phyloP scores from a whole-genome alignment of 1,140 invertebrate species.

The Marisa cornuarietis region DNA sequence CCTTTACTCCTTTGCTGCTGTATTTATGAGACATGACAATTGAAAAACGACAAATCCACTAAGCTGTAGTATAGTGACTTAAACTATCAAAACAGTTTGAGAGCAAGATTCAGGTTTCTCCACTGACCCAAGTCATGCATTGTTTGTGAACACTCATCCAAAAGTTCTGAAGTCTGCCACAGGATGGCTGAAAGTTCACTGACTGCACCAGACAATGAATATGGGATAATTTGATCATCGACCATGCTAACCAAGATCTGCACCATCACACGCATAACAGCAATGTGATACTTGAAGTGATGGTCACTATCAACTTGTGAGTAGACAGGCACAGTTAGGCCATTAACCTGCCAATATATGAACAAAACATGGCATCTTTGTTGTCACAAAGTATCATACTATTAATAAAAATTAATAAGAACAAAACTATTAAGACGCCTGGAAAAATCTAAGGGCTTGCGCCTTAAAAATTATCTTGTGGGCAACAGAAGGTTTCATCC shows the following conservation, averaged over 20 bases:
- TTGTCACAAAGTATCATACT: not conserved
- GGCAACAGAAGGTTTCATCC: no score
- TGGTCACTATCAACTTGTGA: constrained; percentile 12
- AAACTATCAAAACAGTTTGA: not conserved
- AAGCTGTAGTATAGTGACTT: not conserved
- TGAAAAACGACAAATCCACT: not conserved
- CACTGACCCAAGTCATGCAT: constrained; percentile 23
- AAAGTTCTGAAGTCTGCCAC: constrained; percentile 21
- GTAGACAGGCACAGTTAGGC: constrained; percentile 13
- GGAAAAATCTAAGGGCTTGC: no score
- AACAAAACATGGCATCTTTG: not conserved
- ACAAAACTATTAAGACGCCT: not conserved
- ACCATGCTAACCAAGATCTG: constrained; percentile 23
- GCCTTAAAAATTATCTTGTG: not conserved
- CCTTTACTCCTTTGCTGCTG: no score
- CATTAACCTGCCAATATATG: constrained; percentile 14
- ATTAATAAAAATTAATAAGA: not conserved
- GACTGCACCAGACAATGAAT: constrained; percentile 14
- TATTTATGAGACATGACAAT: not conserved
- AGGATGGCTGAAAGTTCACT: not conserved
- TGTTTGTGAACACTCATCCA: constrained; percentile 21
- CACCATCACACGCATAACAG: constrained; percentile 25
- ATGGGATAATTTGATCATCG: constrained; percentile 28
- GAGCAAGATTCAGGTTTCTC: no score
- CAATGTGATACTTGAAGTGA: constrained; percentile 35